Conservation (phyloP, 2,797 vertebrate genomes). For the Amniataba percoides region DNA sequence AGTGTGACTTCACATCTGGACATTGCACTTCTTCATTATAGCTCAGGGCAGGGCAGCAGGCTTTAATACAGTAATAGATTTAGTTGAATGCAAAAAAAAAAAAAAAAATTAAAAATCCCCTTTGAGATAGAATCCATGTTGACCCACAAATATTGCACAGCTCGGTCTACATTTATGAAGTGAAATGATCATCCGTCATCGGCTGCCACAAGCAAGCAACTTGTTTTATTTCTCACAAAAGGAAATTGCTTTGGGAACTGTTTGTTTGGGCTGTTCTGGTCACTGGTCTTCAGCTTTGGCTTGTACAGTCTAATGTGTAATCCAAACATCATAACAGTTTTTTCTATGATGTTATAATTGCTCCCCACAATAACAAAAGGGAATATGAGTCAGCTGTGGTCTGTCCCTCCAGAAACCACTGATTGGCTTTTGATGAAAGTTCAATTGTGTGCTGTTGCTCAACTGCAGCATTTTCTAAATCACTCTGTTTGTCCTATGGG, state of each 20-base stretch:
- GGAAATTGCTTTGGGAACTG: conserved; percentile 37
- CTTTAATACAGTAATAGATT: conserved; percentile 40
- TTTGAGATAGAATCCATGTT: conserved; percentile 40
- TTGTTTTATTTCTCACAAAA: conserved; percentile 44
- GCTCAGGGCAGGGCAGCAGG: conserved; percentile 35
- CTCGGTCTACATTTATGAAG: conserved; percentile 28
- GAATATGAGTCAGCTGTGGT: conserved; percentile 63
- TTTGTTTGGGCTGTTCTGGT: conserved; percentile 42
- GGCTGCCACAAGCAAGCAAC: conserved; percentile 26
- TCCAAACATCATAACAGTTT: conserved; percentile 58
- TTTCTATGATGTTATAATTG: conserved; percentile 57
- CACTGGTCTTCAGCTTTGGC: conserved; percentile 37
- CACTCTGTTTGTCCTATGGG: conserved; percentile 35
- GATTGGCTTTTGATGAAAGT: conserved; percentile 63
- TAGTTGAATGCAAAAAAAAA: conserved; percentile 42
- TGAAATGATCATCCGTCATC: conserved; percentile 52
- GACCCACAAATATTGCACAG: conserved; percentile 43
- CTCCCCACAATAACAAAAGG: conserved; percentile 52
- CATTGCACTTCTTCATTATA: conserved; percentile 62
- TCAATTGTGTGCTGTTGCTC: conserved; percentile 41
- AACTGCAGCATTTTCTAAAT: conserved; percentile 41
- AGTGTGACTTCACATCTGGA: conserved; percentile 78
- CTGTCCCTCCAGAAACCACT: conserved; percentile 51
- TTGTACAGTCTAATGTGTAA: conserved; percentile 54
- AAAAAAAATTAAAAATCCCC: conserved; percentile 20